These are phyloP conservation scores for Rhipidura dahli DNA, from an alignment of 2,113 vertebrate species.

Conservation along the genomic window DNA sequence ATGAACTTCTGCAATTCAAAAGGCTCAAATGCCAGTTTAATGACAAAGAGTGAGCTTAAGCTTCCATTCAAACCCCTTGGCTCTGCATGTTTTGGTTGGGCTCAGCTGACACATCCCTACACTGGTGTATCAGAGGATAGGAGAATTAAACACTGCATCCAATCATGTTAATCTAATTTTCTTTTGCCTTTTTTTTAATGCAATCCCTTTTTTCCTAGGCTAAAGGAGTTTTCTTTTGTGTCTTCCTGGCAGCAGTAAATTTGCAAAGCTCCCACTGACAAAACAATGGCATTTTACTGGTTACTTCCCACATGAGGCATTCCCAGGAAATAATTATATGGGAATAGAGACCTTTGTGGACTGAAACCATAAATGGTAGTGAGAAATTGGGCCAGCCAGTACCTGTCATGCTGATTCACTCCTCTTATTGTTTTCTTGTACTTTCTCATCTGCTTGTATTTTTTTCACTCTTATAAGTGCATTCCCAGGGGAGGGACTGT, in stretches of 20 bases:
- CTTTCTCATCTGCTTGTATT: not conserved
- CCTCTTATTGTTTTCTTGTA: not conserved
- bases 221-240: not conserved
- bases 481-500: not conserved
- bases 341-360: not conserved
- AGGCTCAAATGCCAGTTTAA: not conserved
- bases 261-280: not conserved
- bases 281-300: not conserved
- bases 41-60: not conserved
- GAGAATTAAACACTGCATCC: not conserved
- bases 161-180: not conserved
- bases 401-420: constrained; percentile 5
- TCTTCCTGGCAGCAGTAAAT: constrained; percentile 10
- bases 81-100: not conserved
- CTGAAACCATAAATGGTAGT: not conserved
- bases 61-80: not conserved
- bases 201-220: not conserved
- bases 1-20: not conserved
- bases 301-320: not conserved
- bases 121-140: not conserved
- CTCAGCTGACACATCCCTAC: not conserved
- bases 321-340: constrained; percentile 29
- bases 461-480: not conserved
- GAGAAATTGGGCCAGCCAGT: constrained; percentile 19
- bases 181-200: not conserved